These are phyloP conservation scores for Dynastes tityus DNA, from an alignment of 2,888 invertebrate genomes.

Conservation along the genomic window DNA sequence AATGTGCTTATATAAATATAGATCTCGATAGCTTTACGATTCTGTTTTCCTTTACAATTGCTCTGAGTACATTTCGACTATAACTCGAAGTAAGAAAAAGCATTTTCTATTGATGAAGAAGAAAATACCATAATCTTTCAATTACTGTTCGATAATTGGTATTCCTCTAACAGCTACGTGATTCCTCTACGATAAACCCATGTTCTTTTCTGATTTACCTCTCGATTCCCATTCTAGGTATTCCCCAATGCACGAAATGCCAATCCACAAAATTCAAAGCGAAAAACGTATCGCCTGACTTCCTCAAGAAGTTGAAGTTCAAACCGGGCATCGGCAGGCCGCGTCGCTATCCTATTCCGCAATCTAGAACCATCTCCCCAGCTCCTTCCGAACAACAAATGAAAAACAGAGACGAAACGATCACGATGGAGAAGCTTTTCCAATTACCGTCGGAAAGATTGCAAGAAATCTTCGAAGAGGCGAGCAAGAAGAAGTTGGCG, in stretches of 20 bases:
- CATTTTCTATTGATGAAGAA: no score
- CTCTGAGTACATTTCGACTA: background rate
- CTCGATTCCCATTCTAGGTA: conserved; percentile 49
- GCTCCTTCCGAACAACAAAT: conserved; percentile 26
- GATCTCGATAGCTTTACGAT: no score
- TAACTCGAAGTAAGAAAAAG: no score
- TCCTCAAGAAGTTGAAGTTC: conserved; percentile 62
- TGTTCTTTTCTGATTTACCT: background rate
- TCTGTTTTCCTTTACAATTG: background rate
- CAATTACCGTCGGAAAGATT: conserved; percentile 59
- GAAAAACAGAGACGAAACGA: conserved; percentile 49
- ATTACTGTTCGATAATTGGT: background rate
- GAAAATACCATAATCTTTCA: no score
- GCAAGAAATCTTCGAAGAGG: conserved; percentile 56
- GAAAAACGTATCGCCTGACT: conserved; percentile 58
- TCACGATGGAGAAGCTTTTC: conserved; percentile 63
- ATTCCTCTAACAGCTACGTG: background rate
- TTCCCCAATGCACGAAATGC: conserved; percentile 57
- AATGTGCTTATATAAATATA: no score
- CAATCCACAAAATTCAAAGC: conserved; percentile 55
- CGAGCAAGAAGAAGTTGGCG: conserved; percentile 35
- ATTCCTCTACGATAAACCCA: no score
- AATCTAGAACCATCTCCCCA: conserved; percentile 41
- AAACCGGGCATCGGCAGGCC: conserved; percentile 66
- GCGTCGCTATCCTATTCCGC: conserved; percentile 58